A percentile compares a stretch with the other conserved stretches of the same genome.
Conservation (phyloP, 2,888 invertebrate genomes). For the Rhaphigaster nebulosa region DNA sequence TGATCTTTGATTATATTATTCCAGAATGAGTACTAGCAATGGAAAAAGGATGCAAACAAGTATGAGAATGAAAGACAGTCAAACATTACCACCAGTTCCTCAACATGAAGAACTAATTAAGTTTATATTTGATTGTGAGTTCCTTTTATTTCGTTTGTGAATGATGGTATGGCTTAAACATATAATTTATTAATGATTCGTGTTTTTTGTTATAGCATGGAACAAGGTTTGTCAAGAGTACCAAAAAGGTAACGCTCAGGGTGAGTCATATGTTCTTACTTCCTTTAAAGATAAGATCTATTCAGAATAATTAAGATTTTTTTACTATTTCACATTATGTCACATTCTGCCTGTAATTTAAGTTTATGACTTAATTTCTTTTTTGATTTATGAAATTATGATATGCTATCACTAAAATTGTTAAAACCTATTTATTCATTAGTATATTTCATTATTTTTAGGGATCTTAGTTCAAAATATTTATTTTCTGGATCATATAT, state of each 20-base stretch:
- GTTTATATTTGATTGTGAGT: slow-evolving; percentile 79
- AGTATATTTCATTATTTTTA: no score
- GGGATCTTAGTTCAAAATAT: no score
- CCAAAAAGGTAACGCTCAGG: slow-evolving; percentile 59
- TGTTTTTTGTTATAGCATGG: slow-evolving; percentile 59
- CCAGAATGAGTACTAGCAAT: slow-evolving; percentile 59
- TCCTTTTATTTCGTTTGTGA: slow-evolving; percentile 38
- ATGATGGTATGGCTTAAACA: slow-evolving; percentile 11
- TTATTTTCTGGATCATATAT: no score
- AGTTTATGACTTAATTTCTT: no score
- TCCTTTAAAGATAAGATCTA: background rate
- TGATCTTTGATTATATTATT: background rate
- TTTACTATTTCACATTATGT: background rate
- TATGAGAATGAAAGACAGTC: slow-evolving; percentile 60
- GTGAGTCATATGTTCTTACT: slow-evolving; percentile 36
- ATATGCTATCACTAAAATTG: no score
- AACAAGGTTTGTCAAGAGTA: slow-evolving; percentile 62
- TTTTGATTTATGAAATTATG: no score
- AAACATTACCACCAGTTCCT: slow-evolving; percentile 64
- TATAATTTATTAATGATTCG: slow-evolving; percentile 18
- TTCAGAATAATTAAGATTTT: background rate
- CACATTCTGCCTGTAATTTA: background rate
- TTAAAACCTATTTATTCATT: no score
- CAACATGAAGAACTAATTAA: slow-evolving; percentile 85
- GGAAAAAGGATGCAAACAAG: slow-evolving; percentile 61